Evolutionary conservation across 2,113 vertebrate species (phyloP), one percentile per base, ranked within the genome.

Genomic region (Dipodomys ordii): DNA sequence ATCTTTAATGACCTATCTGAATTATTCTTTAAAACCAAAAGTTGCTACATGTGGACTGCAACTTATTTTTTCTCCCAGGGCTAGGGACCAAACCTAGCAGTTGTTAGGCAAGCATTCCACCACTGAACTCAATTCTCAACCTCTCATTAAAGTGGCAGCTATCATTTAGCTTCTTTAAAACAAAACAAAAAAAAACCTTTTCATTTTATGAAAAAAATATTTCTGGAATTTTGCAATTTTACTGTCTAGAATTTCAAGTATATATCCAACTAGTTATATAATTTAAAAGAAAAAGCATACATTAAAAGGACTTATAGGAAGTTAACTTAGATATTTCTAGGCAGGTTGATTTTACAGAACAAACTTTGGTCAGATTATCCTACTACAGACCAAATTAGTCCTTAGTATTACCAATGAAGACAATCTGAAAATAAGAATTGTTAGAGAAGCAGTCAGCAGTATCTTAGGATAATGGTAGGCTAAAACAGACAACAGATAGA

Each of bases 181-280:
- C 35, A 39, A 39, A 39, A 39, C 35, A 39, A 39, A 57, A 67
- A 82, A 92, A 46, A 32, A 49, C 82, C n/a, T 77, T 62, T 39
- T 60, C 69, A 53, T 85, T 93, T 95, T 81, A 35, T 8, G 87
- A 85, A 94, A 92, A 30, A 77, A 92, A 39, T 69, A 93, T 67
- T 72, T 78, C 35, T 69, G 25, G 32, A 12, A 76, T 67, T 94
- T 60, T 53, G 49, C 82, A 88, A 79, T 53, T 87, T 46, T 85
- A 49, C 60, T 46, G 32, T 32, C 69, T 91, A 89, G 15, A 28
- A 90, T 74, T 71, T 86, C 30, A 83, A 91, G 28, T 60, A 79
- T 39, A 81, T 32, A 88, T 67, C 20, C 62, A 92, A 79, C 53
- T 79, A n/a, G n/a, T n/a, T n/a, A n/a, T n/a, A n/a, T n/a, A 13